These are phyloP conservation scores for Eupsittula cactorum DNA, from an alignment of 2,113 vertebrate species.

Conservation along the genomic window DNA sequence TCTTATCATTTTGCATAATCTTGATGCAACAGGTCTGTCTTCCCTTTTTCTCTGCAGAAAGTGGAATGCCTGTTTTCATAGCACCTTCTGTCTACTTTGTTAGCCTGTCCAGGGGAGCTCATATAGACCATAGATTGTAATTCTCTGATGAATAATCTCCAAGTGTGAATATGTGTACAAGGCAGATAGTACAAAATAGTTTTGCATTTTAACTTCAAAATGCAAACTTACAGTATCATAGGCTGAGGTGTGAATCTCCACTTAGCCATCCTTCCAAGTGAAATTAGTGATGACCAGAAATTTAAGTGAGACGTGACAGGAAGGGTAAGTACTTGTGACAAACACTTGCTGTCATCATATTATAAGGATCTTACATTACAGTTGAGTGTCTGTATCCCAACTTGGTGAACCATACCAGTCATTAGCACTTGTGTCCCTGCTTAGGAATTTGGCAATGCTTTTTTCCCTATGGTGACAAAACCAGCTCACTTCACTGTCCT, in stretches of 20 bases:
- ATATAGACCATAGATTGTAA: not conserved
- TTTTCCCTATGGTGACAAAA: not conserved
- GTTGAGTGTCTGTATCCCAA: not conserved
- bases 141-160: not conserved
- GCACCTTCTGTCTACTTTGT: not conserved
- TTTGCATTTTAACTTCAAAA: not conserved
- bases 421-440: not conserved
- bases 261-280: not conserved
- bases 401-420: not conserved
- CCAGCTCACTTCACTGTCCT: not conserved
- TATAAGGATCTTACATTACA: not conserved
- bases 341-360: not conserved
- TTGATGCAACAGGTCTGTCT: not conserved
- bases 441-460: not conserved
- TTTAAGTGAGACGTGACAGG: not conserved
- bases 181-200: not conserved
- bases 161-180: not conserved
- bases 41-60: not conserved
- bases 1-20: not conserved
- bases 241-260: not conserved
- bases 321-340: not conserved
- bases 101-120: not conserved
- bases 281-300: not conserved
- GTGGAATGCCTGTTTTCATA: not conserved
- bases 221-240: not conserved